Evolutionary conservation across 2,113 vertebrate genomes (phyloP), one percentile per base, ranked within the genome.

Genomic region (Speoplatyrhinus poulsoni): DNA sequence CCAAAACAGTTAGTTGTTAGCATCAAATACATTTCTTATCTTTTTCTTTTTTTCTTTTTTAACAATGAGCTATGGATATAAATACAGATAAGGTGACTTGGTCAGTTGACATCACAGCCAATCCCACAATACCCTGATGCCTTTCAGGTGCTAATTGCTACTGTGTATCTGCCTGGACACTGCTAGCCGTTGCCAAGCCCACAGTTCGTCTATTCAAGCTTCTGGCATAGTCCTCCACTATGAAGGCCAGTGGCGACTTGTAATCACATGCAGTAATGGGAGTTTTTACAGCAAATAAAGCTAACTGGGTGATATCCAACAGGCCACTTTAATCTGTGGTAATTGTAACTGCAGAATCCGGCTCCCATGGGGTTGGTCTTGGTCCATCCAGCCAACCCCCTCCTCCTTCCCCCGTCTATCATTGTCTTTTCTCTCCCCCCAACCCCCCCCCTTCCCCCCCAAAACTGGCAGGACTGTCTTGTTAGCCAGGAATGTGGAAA

Each of bases 401-500:
- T 12, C 15, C 49, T 53, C 32, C 15, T 50, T 33, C 46, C 61
- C n/a, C 47, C n/a, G 12, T 17, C 60, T 50, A 1, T 15, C 48
- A 19, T 47, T 17, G 12, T 33, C 13, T 33, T 2, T 9, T 16
- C 50, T 33, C 13, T 46, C 16, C 13, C 13, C 32, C 50, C 3
- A 3, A 75, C 33, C 60, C 52, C 26, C 13, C 13, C 32, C 50
- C 3, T 1, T 72, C 33, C 60, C 52, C 26, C 70, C 17, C 32
- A 56, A 26, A 26, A 26, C 26, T 4, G 61, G 65, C 72, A 63
- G 68, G 48, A 9, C 69, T 4, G 73, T 69, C 72, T 75, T 73
- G 79, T 84, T 81, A 71, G 87, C 76, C 82, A 79, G 75, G 62
- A 86, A 78, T 82, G 79, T 83, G 60, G 76, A 86, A 85, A 85